phyloP scores from a whole-genome alignment of 2,113 vertebrate species.

The Eira barbara region DNA sequence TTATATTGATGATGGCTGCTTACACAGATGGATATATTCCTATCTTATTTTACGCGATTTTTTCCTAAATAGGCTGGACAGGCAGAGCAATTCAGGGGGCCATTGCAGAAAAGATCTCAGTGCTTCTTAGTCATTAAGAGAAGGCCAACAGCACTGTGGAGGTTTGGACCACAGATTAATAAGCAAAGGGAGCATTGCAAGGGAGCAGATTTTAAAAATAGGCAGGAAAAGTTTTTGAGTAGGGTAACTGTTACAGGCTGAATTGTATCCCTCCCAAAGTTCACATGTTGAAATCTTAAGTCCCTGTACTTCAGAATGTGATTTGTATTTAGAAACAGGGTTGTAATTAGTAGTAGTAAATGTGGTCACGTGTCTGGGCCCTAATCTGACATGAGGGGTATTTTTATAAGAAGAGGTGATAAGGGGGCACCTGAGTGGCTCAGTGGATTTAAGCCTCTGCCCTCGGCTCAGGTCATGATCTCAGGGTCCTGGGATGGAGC shows the following conservation, averaged over 20 bases:
- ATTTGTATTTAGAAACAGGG: background rate
- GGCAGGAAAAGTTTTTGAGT: background rate
- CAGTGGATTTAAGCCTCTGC: no score
- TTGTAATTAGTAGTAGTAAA: background rate
- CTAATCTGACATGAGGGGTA: background rate
- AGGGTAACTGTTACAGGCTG: background rate
- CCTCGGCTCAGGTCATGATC: no score
- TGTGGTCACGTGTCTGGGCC: background rate
- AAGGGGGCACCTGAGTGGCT: background rate
- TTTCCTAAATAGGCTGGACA: background rate
- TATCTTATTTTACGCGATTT: background rate
- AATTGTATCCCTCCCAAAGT: background rate
- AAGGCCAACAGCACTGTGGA: background rate
- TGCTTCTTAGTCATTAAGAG: background rate
- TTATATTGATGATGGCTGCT: background rate
- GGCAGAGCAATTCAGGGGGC: background rate
- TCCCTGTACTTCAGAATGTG: background rate
- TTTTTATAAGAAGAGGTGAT: background rate
- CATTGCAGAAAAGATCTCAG: background rate
- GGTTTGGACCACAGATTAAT: background rate
- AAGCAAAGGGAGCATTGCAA: background rate
- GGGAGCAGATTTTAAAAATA: background rate
- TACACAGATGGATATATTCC: background rate
- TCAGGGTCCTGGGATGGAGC: no score
- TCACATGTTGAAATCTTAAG: background rate